Conservation (phyloP, 2,888 invertebrate genomes). For the Mythimna vitellina region DNA sequence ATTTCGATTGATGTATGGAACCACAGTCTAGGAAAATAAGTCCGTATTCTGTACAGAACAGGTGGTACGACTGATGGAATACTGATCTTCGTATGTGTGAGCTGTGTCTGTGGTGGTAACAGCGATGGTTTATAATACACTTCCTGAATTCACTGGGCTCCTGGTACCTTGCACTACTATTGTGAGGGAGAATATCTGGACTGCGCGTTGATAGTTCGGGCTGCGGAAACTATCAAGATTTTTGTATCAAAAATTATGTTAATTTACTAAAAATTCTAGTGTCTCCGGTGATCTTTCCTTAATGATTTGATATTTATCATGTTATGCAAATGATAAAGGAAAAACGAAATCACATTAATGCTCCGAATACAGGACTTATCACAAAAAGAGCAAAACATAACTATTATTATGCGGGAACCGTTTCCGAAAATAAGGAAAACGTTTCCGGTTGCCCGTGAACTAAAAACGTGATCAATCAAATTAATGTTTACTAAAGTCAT, state of each 20-base stretch:
- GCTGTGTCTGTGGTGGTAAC: constrained; percentile 15
- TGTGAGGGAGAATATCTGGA: neutral
- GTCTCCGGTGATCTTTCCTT: neutral
- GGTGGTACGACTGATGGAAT: constrained; percentile 11
- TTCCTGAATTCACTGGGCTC: constrained; percentile 13
- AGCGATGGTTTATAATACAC: neutral
- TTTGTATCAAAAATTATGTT: too few species aligned
- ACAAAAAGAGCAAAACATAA: neutral
- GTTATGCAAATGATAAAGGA: constrained; percentile 2
- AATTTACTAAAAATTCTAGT: too few species aligned
- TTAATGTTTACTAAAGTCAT: constrained; percentile 23
- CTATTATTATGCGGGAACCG: constrained; percentile 6
- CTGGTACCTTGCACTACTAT: constrained; percentile 36
- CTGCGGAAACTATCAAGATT: neutral
- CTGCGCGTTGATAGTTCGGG: neutral
- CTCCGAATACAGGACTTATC: neutral
- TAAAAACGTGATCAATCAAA: constrained; percentile 21
- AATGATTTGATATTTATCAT: neutral
- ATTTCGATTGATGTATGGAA: constrained; percentile 1
- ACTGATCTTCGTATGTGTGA: neutral
- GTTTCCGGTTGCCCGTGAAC: constrained; percentile 9
- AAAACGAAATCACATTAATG: neutral
- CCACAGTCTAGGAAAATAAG: constrained; percentile 20
- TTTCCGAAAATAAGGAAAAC: constrained; percentile 22
- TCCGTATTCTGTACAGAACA: too few species aligned